These are phyloP conservation scores for Aspiorhynchus laticeps DNA, from an alignment of 2,113 vertebrate genomes.

Conservation along the genomic window DNA sequence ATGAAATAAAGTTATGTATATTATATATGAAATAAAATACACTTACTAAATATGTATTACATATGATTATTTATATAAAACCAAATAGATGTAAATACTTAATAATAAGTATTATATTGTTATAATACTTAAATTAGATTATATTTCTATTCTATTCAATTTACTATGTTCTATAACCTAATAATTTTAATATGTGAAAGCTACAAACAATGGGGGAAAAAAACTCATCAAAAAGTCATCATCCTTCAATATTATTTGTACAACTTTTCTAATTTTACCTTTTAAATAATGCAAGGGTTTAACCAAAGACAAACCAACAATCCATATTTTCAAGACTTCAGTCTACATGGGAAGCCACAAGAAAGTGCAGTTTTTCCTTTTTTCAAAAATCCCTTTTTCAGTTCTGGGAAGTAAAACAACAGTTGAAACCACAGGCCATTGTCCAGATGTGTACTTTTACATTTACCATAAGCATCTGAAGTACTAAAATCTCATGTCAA, in stretches of 20 bases:
- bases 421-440: slow-evolving; percentile 24
- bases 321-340: neutral
- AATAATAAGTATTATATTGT: too few species aligned
- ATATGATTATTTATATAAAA: too few species aligned
- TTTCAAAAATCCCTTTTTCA: neutral
- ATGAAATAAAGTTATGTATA: too few species aligned
- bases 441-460: neutral
- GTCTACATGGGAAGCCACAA: neutral
- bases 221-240: neutral
- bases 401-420: slow-evolving; percentile 1
- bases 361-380: neutral
- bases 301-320: neutral
- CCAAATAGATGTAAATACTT: too few species aligned
- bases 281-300: slow-evolving; percentile 24
- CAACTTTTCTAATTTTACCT: neutral
- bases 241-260: neutral
- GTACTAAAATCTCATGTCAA: slow-evolving; percentile 13
- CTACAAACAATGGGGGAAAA: neutral
- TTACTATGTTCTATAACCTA: neutral
- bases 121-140: too few species aligned
- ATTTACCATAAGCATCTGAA: slow-evolving; percentile 23
- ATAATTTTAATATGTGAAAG: neutral
- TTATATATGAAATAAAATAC: too few species aligned
- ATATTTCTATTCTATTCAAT: too few species aligned
- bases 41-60: too few species aligned